Evolutionary conservation across 2,113 vertebrate species (phyloP).

Genomic region (Piaya cayana): DNA sequence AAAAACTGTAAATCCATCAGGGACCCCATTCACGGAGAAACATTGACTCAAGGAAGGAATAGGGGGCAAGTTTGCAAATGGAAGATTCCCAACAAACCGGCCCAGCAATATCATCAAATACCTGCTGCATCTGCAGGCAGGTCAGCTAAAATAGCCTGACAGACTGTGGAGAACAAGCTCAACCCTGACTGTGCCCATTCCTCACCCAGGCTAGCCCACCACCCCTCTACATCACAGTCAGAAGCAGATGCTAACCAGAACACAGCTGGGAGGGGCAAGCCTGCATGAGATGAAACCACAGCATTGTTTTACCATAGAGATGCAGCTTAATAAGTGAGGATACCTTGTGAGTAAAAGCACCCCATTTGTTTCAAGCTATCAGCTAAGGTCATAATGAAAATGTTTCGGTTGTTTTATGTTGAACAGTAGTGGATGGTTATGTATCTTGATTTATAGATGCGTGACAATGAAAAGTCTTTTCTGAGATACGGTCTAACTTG

Average conservation of each 20-base stretch:
- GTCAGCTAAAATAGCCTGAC: not conserved
- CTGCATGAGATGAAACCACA: not conserved
- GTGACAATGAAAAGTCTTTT: not conserved
- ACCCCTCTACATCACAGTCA: not conserved
- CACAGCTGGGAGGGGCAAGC: accelerated
- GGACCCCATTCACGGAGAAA: not conserved
- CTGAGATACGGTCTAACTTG: not conserved
- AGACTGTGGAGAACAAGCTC: not conserved
- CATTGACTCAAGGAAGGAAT: not conserved
- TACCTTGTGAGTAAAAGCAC: not conserved
- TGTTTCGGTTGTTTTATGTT: not conserved
- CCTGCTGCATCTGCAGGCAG: accelerated
- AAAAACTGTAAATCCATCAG: not conserved
- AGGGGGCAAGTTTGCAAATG: not conserved
- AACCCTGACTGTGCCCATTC: not conserved
- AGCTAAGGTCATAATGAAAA: not conserved
- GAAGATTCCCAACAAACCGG: not conserved
- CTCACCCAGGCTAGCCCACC: not conserved
- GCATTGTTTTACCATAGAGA: not conserved
- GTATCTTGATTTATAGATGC: not conserved
- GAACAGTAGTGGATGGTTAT: not conserved
- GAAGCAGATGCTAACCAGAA: not conserved
- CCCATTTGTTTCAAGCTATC: not conserved
- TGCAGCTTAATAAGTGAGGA: not conserved
- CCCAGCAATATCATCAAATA: not conserved